Conservation (phyloP, 2,113 vertebrate genomes). For the Oreochromis tanganicae region DNA sequence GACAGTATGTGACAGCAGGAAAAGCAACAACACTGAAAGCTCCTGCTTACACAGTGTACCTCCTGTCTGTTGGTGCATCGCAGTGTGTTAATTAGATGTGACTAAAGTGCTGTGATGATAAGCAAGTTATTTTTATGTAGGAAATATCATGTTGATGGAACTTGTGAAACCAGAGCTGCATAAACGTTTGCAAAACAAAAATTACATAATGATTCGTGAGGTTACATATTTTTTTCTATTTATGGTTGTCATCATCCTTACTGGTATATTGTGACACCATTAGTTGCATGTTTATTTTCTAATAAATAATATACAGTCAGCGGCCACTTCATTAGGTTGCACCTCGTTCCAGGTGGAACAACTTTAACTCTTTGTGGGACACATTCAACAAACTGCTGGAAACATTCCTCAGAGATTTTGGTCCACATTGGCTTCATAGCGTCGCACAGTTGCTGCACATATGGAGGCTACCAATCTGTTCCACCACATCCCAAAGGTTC, state of each 20-base stretch:
- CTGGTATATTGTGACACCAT: neutral
- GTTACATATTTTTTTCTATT: neutral
- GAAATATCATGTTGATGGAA: neutral
- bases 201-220: neutral
- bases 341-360: neutral
- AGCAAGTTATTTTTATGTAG: neutral
- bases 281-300: neutral
- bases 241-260: neutral
- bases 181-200: neutral
- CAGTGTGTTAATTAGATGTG: neutral
- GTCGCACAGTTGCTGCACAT: neutral
- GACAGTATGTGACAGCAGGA: neutral
- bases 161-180: neutral
- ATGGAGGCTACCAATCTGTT: neutral
- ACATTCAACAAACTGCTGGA: neutral
- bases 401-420: neutral
- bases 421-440: neutral
- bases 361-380: neutral
- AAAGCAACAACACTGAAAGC: neutral
- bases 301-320: neutral
- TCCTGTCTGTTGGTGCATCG: neutral
- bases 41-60: neutral
- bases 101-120: neutral
- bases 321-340: neutral
- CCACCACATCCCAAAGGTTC: neutral